Base-by-base conservation (phyloP, 1,140 invertebrate species). In the Monomorium pharaonis region DNA sequence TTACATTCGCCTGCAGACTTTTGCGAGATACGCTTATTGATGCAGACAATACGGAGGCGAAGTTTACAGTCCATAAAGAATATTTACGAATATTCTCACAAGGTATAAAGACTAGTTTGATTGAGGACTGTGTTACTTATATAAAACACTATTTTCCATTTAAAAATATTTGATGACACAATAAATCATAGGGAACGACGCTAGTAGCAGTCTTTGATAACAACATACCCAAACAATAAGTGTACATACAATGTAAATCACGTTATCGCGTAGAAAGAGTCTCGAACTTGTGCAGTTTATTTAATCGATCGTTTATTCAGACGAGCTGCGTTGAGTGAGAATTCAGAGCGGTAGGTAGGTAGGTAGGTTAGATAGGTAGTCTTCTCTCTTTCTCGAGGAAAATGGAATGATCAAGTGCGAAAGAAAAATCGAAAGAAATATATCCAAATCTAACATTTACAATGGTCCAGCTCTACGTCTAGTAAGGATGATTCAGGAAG, bases 401-500 rank as follows among this genome's bases (percentile, higher is more conserved):
- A 70, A 27, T 70, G 21, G 30, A 49, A 10, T 12, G 24, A 21
- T 16, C 12, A 24, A 21, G 21, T n/a, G 21, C 18, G 49, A 42
- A 27, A 69, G 37, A 21, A 67, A 33, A 33, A 9, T 69, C 2
- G n/a, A 18, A 30, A 72, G 24, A 18, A 85, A 88, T 58, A 37
- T 70, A 27, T 24, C 14, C 14, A 49, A 51, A 0, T 37, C 42
- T 51, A 65, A 47, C 10, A 9, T 47, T 63, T 49, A 21, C 51
- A 58, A 81, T 86, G 81, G 30, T 70, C 44, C 51, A 56, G 12
- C 18, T 30, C n/a, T 42, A 16, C 60, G 47, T 88, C 94, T 93
- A 94, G 80, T 93, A 92, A 74, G 92, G 92, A 87, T 95, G 91
- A 91, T 94, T 95, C 88, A 95, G 90, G 86, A 95, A 93, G 77